Evolutionary conservation across 2,113 vertebrate species (phyloP).

Genomic region (Ranitomeya imitator): DNA sequence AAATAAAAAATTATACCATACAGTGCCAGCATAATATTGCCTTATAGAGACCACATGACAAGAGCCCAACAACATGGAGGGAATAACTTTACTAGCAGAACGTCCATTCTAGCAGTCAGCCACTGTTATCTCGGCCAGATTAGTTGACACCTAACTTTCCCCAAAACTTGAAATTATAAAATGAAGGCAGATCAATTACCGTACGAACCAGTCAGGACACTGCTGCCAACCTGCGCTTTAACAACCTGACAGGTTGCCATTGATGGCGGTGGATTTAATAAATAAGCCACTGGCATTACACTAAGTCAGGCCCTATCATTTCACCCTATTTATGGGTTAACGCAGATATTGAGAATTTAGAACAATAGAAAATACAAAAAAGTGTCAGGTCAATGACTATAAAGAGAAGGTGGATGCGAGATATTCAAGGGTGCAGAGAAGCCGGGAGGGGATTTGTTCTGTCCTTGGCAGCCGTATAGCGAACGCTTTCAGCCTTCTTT

Average conservation of each 20-base stretch:
- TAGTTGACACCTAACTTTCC: no score
- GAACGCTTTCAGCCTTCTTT: slow-evolving; percentile 5
- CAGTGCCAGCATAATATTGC: background rate
- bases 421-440: slow-evolving; percentile 1
- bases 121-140: no score
- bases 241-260: no score
- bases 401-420: background rate
- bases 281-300: background rate
- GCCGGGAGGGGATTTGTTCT: slow-evolving; percentile 1
- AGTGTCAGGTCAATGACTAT: background rate
- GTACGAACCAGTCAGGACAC: no score
- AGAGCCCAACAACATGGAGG: no score
- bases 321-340: background rate
- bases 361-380: background rate
- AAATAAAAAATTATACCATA: background rate
- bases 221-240: no score
- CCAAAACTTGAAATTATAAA: no score
- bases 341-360: background rate
- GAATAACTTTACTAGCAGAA: no score
- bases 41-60: background rate
- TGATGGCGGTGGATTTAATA: background rate
- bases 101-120: no score
- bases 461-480: background rate
- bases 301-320: background rate
- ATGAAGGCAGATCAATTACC: no score